A percentile compares a stretch with the other conserved stretches of the same genome.
Evolutionary conservation across 2,888 invertebrate species (phyloP).

Genomic region (Schizaphis graminum): DNA sequence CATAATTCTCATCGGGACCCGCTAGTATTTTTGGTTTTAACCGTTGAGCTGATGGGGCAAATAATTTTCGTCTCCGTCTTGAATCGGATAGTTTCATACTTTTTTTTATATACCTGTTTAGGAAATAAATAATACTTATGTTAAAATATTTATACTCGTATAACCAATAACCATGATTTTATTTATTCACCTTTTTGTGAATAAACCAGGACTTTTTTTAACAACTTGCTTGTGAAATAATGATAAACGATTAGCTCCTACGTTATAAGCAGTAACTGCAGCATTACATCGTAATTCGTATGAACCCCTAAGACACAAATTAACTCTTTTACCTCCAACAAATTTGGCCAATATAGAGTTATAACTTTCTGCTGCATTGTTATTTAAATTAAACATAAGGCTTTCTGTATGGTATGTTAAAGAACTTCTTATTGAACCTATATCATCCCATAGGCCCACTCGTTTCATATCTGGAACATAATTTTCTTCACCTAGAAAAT

Average conservation of each 20-base stretch:
- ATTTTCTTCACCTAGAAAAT: neutral
- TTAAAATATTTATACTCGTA: too few species aligned
- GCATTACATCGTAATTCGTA: constrained; percentile 6
- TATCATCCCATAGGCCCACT: neutral
- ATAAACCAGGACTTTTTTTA: neutral
- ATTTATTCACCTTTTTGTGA: neutral
- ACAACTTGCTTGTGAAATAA: constrained; percentile 1
- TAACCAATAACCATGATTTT: neutral
- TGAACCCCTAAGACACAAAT: neutral
- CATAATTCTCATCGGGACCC: neutral
- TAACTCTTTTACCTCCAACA: neutral
- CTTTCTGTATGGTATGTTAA: neutral
- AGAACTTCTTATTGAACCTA: neutral
- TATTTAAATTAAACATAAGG: constrained; percentile 6
- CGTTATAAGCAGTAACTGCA: neutral
- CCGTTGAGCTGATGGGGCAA: neutral
- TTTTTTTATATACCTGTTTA: neutral
- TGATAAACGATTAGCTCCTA: neutral
- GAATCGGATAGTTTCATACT: neutral
- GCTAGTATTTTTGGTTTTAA: neutral
- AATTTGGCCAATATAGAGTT: constrained; percentile 3
- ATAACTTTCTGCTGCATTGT: neutral
- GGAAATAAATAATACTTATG: neutral
- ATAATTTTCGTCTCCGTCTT: neutral
- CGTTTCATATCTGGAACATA: neutral